Conservation (phyloP, 2,888 invertebrate species). For the Cryptops parisi region DNA sequence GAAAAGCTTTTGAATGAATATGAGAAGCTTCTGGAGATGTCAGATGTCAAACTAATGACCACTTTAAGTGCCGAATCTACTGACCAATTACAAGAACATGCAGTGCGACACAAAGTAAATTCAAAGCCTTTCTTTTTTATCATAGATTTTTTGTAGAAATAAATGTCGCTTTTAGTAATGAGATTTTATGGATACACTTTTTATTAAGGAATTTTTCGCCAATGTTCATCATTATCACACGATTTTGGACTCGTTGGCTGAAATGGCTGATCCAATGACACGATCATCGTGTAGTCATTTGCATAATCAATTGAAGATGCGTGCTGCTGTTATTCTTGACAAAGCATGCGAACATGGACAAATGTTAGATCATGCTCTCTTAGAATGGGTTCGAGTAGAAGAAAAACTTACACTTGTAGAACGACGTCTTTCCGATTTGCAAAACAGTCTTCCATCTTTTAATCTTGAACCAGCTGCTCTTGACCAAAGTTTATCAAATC, state of each 20-base stretch:
- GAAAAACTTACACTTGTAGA: constrained; percentile 5
- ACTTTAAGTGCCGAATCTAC: not conserved
- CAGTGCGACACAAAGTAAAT: constrained; percentile 10
- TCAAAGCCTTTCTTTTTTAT: not conserved
- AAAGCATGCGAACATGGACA: constrained; percentile 44
- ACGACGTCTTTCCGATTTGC: not conserved
- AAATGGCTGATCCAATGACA: constrained; percentile 49
- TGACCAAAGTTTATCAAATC: not conserved
- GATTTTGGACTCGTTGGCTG: constrained; percentile 16
- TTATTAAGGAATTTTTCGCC: constrained; percentile 17
- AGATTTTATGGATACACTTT: not conserved
- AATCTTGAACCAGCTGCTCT: not conserved
- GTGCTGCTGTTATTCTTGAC: constrained; percentile 60
- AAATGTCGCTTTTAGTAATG: not conserved
- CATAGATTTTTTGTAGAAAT: not conserved
- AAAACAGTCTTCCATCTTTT: not conserved
- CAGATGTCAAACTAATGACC: constrained; percentile 40
- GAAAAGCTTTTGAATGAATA: constrained; percentile 77
- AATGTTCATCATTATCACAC: constrained; percentile 17
- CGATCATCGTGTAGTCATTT: constrained; percentile 51
- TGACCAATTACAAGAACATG: not conserved
- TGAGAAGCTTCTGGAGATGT: constrained; percentile 66
- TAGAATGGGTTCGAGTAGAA: constrained; percentile 6
- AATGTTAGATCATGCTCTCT: constrained; percentile 11
- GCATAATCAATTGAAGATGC: constrained; percentile 59